These are phyloP conservation scores for Mythimna vitellina DNA, from an alignment of 2,888 invertebrate species.

Conservation along the genomic window DNA sequence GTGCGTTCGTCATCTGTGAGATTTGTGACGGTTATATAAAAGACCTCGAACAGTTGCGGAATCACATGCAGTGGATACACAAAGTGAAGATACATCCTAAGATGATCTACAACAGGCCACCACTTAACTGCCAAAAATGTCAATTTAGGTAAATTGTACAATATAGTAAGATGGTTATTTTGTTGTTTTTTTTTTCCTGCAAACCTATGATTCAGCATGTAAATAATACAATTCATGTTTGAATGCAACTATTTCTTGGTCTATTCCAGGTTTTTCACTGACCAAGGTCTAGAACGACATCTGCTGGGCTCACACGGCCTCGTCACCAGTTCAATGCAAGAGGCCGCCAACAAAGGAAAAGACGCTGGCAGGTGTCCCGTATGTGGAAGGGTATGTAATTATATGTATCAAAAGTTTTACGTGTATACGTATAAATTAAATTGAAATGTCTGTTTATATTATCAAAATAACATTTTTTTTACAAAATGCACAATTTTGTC, in stretches of 20 bases:
- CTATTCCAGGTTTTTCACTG: conserved; percentile 96
- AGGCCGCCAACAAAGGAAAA: conserved; percentile 98
- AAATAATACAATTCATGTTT: not conserved
- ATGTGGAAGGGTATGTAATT: conserved; percentile 95
- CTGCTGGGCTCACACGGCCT: conserved; percentile 98
- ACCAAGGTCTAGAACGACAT: conserved; percentile 98
- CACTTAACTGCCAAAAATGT: conserved; percentile 98
- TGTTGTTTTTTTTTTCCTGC: not conserved
- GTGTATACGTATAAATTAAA: too few relatives aligned
- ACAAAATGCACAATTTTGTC: not conserved
- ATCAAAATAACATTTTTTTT: too few relatives aligned
- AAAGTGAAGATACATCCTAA: conserved; percentile 99
- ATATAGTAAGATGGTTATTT: not conserved
- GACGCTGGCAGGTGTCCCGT: conserved; percentile 98
- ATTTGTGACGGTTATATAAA: conserved; percentile 99
- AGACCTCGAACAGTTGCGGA: conserved; percentile 97
- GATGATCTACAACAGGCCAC: conserved; percentile 98
- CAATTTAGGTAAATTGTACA: conserved; percentile 91
- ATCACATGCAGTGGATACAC: conserved; percentile 99
- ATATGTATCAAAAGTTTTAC: not conserved
- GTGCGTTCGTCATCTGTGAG: conserved; percentile 98
- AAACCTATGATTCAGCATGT: not conserved
- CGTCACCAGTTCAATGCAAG: conserved; percentile 98
- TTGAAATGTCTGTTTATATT: too few relatives aligned
- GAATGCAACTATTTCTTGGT: conserved; percentile 3